phyloP scores from a whole-genome alignment of 1,140 invertebrate genomes.

The Acromyrmex charruanus region DNA sequence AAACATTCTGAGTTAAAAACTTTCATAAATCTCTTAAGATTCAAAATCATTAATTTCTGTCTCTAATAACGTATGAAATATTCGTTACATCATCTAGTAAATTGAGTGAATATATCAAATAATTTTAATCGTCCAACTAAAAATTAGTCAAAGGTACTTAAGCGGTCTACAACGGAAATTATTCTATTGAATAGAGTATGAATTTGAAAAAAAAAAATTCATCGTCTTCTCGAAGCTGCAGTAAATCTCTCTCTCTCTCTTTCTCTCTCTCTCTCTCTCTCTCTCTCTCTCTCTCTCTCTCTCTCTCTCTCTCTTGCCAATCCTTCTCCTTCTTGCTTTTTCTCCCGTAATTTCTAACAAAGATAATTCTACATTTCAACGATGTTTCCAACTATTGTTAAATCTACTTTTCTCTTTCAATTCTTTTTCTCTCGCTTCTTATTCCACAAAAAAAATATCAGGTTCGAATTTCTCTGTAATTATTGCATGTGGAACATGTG shows the following conservation, averaged over 20 bases:
- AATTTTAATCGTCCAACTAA: conserved; percentile 4
- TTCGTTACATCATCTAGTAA: not conserved
- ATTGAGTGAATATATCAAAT: conserved; percentile 15
- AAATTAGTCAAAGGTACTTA: conserved; percentile 17
- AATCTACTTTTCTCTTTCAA: conserved; percentile 15
- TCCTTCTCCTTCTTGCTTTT: not conserved
- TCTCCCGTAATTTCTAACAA: conserved; percentile 23
- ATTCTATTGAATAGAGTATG: conserved; percentile 2
- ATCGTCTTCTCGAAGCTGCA: not conserved
- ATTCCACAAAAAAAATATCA: conserved; percentile 19
- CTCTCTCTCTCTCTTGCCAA: not conserved
- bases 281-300: not conserved
- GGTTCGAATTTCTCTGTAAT: conserved; percentile 27
- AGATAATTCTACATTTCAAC: conserved; percentile 33
- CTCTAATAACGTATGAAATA: not conserved
- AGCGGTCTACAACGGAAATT: conserved; percentile 17
- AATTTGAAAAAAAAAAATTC: conserved; percentile 15
- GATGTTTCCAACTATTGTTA: conserved; percentile 34
- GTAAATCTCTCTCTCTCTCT: conserved; percentile 15
- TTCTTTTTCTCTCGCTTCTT: not conserved
- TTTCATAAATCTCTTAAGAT: not conserved
- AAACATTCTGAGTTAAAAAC: not conserved
- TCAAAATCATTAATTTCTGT: conserved; percentile 3
- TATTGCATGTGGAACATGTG: not conserved
- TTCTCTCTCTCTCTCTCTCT: not conserved